A percentile compares a stretch with the other conserved stretches of the same genome.
Conservation (phyloP, 2,888 invertebrate genomes). For the Latheticus oryzae region DNA sequence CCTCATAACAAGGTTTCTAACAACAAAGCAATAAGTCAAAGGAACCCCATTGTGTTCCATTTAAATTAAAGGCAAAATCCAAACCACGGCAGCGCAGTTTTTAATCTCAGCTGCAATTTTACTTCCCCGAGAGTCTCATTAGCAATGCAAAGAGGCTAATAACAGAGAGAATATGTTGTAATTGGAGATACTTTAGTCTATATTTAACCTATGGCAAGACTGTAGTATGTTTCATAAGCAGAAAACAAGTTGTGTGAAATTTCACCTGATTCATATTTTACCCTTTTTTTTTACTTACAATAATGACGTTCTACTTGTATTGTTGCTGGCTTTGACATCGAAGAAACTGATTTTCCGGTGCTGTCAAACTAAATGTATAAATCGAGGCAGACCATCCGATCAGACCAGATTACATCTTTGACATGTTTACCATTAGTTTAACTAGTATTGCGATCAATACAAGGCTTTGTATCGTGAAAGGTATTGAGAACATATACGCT, state of each 20-base stretch:
- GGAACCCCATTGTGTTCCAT: constrained; percentile 32
- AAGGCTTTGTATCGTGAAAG: constrained; percentile 30
- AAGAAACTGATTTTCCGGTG: constrained; percentile 35
- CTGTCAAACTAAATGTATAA: constrained; percentile 44
- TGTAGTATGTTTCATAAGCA: constrained; percentile 40
- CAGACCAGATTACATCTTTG: constrained; percentile 47
- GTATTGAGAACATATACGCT: constrained; percentile 27
- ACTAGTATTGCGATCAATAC: constrained; percentile 42
- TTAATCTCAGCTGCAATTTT: constrained; percentile 53
- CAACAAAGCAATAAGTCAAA: constrained; percentile 37
- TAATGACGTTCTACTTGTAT: constrained; percentile 30
- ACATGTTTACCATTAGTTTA: constrained; percentile 50
- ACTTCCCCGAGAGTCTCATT: constrained; percentile 52
- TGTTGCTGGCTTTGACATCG: constrained; percentile 17
- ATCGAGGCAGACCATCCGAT: constrained; percentile 44
- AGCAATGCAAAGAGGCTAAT: constrained; percentile 56
- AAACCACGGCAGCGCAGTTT: constrained; percentile 47
- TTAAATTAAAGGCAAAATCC: constrained; percentile 49
- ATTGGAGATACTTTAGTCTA: constrained; percentile 53
- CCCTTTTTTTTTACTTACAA: constrained; percentile 15
- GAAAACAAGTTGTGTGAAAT: constrained; percentile 34
- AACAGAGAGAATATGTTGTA: constrained; percentile 54
- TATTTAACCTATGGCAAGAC: constrained; percentile 44
- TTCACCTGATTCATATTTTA: constrained; percentile 33
- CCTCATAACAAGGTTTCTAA: constrained; percentile 5